Base-by-base conservation (phyloP, 2,888 invertebrate species). In the Coelopa pilipes region DNA sequence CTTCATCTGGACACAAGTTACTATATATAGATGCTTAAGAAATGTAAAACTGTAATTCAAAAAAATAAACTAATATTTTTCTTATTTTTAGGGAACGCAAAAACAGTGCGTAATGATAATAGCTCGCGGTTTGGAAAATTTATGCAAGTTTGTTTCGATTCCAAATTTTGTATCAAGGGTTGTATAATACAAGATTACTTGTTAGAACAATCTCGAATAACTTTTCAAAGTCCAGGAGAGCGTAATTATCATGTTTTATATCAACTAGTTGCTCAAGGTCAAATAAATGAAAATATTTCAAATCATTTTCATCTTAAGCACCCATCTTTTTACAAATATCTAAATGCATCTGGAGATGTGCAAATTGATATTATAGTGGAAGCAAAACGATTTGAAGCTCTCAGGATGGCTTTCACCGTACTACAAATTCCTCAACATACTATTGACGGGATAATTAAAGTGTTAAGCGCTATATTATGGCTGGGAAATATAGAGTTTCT, bases 71-170 rank as follows among this genome's bases (percentile, higher is more conserved):
- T 34, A 55, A 53, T 74, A 55, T 53, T 34, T 75, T 73, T 74
- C 77, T 81, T 76, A 74, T 65, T 82, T 85, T 49, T 85, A 96
- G 96, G 96, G 72, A 97, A 97, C 88, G 96, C 96, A 1, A 96
- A 96, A 88, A 97, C 97, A 0, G 94, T 96, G 13, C 91, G 96
- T 65, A 97, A 97, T 85, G 96, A 97, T 88, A 97, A 97, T 87
- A 96, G 96, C 15, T 95, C 95, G 55, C 91, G 97, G 12, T 97
- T 97, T 87, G 97, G 97, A n/a, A 96, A 97, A 88, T 97, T 96
- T 86, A 96, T 97, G 90, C 96, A 96, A 88, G 95, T 97, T 10
- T 95, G 96, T 83, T 93, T 97, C 85, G 96, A 97, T 88, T 91
- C 91, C 76, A 92, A 94, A 80, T 95, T 95, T 89, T 94, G 94